Evolutionary conservation across 2,888 invertebrate genomes (phyloP).

Genomic region (Anorthoa munda): DNA sequence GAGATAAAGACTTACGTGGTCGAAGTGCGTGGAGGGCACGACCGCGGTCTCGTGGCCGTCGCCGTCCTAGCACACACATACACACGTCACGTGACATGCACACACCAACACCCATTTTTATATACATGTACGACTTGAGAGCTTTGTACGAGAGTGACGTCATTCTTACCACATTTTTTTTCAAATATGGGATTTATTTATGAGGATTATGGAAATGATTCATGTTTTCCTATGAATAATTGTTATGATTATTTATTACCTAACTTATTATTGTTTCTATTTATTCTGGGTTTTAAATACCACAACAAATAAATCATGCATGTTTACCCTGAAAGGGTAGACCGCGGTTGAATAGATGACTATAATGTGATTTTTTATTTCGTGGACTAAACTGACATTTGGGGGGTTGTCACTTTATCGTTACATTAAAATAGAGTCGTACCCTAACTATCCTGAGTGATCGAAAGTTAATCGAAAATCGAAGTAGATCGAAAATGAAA

Average conservation of each 20-base stretch:
- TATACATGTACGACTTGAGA: constrained; percentile 71
- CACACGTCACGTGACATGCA: constrained; percentile 82
- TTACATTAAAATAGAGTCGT: too few relatives aligned
- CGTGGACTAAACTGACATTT: too few relatives aligned
- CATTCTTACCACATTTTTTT: background rate
- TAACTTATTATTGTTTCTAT: background rate
- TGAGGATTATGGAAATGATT: background rate
- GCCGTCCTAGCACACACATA: constrained; percentile 88
- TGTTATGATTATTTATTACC: background rate
- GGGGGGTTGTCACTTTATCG: too few relatives aligned
- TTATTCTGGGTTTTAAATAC: background rate
- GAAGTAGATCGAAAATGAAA: too few relatives aligned
- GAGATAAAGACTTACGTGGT: constrained; percentile 83
- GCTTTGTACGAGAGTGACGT: constrained; percentile 32
- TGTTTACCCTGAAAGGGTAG: background rate
- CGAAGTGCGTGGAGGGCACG: constrained; percentile 85
- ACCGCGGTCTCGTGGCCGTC: constrained; percentile 87
- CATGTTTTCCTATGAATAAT: constrained; percentile 1
- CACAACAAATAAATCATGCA: background rate
- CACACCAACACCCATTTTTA: constrained; percentile 82
- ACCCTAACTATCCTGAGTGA: too few relatives aligned
- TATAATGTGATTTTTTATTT: too few relatives aligned
- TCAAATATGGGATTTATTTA: background rate
- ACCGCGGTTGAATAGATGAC: too few relatives aligned
- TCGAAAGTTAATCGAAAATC: too few relatives aligned